A percentile compares a stretch with the other conserved stretches of the same genome.
These are phyloP conservation scores for Macrotus californicus DNA, from an alignment of 2,113 vertebrate genomes.

Conservation along the genomic window DNA sequence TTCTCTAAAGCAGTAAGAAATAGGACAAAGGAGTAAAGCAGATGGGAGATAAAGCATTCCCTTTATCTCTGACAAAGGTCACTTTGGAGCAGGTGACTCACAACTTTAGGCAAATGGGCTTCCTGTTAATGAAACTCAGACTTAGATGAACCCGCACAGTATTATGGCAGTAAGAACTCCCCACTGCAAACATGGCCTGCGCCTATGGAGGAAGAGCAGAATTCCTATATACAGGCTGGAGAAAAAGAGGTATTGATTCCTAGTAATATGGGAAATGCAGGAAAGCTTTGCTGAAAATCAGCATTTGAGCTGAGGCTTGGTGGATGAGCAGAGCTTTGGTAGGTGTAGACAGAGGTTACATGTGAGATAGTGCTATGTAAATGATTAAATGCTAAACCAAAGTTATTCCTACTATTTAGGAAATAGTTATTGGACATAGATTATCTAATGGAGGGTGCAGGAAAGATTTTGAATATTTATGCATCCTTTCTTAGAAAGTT, in stretches of 20 bases:
- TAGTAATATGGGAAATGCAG: neutral
- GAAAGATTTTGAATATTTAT: conserved; percentile 5
- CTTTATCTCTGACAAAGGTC: neutral
- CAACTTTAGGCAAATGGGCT: neutral
- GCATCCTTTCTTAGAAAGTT: conserved; percentile 36
- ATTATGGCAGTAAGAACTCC: neutral
- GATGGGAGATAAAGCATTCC: neutral
- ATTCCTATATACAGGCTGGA: neutral
- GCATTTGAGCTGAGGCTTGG: neutral
- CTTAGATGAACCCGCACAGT: neutral
- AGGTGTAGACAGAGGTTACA: neutral
- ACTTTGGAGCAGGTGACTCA: neutral
- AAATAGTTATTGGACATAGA: neutral
- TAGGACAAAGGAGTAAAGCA: neutral
- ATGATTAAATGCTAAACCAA: neutral
- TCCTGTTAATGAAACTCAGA: neutral
- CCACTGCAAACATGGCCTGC: neutral
- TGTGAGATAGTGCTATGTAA: neutral
- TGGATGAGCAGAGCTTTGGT: neutral
- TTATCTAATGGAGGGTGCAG: neutral
- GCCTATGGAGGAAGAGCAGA: neutral
- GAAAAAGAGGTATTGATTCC: neutral
- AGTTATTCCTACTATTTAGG: neutral
- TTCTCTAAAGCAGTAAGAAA: neutral
- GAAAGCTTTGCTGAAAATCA: neutral